These are phyloP conservation scores for Platorchestia sp. DNA, from an alignment of 1,140 invertebrate species.

Conservation along the genomic window DNA sequence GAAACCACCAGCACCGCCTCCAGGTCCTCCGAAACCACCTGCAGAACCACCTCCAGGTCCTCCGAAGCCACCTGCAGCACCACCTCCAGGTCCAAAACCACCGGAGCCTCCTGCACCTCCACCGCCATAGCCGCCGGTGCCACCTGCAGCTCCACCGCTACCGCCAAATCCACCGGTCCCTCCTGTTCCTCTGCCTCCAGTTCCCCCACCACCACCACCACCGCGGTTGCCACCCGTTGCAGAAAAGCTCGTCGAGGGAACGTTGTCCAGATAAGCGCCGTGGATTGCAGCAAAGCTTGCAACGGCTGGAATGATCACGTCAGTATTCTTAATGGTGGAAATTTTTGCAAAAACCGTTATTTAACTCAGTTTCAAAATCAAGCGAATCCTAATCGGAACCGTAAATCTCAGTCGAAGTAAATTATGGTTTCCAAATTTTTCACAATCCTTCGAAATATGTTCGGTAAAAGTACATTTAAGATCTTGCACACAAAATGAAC, in stretches of 20 bases:
- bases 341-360: neutral
- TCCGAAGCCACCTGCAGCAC: neutral
- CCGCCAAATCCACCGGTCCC: conserved; percentile 23
- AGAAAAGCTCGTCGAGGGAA: conserved; percentile 49
- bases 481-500: neutral
- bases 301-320: neutral
- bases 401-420: neutral
- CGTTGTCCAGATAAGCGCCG: conserved; percentile 46
- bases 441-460: neutral
- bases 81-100: conserved; percentile 5
- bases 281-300: conserved; percentile 6
- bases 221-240: conserved; percentile 32
- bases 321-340: neutral
- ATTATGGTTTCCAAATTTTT: neutral
- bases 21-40: conserved; percentile 34
- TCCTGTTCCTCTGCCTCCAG: conserved; percentile 9
- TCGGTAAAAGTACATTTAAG: neutral
- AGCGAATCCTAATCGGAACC: neutral
- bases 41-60: conserved; percentile 1
- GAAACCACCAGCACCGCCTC: conserved; percentile 43
- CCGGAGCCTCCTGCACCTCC: neutral
- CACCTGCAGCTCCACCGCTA: conserved; percentile 8
- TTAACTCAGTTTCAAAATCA: neutral
- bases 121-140: neutral
- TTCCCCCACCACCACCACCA: neutral